Base-by-base conservation (phyloP, 35 echinoderm and acorn worm species). In the Diadema setosum region DNA sequence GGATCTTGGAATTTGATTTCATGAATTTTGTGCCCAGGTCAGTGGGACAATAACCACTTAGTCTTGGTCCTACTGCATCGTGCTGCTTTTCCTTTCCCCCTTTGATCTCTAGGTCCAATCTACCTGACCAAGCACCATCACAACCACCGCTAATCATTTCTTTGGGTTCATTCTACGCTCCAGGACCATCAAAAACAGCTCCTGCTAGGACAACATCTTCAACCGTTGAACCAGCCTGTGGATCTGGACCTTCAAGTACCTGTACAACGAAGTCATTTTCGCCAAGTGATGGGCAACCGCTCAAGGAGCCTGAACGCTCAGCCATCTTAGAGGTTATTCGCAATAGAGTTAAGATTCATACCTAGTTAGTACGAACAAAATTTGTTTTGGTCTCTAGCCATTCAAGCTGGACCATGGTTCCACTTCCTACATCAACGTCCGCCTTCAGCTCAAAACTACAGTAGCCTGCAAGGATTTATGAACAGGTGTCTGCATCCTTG, bases 281-380 rank as follows among this genome's bases (percentile, higher is more conserved):
- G n/a, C n/a, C n/a, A n/a, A 52, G 9, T n/a, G 48, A 5, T 29
- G 67, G 85, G 32, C 85, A 75, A 52, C 85, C 5, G 43, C 85
- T 87, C 41, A 87, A 87, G 49, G 85, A 87, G 35, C 15, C 85
- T 1, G 85, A 87, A 87, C 32, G 85, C 17, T 87, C 85, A 50
- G 85, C 67, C 37, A 46, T 87, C 18, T 27, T 87, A 11, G 65
- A 87, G 34, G 85, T 46, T 25, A 75, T 87, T 49, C 52, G 31
- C 42, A 46, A 80, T 35, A 80, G 85, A 45, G 70, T 87, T 9
- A 87, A 87, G 85, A 39, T 81, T 33, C 39, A 18, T 45, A 87
- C 85, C 33, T 87, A 87, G 65, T 87, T 75, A 87, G 85, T 81
- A 45, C 14, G 26, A 81, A 73, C 48, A 52, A 52, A 11, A n/a